Evolutionary conservation across 2,113 vertebrate species (phyloP), one percentile per base, ranked within the genome.

Genomic region (Apteryx mantelli): DNA sequence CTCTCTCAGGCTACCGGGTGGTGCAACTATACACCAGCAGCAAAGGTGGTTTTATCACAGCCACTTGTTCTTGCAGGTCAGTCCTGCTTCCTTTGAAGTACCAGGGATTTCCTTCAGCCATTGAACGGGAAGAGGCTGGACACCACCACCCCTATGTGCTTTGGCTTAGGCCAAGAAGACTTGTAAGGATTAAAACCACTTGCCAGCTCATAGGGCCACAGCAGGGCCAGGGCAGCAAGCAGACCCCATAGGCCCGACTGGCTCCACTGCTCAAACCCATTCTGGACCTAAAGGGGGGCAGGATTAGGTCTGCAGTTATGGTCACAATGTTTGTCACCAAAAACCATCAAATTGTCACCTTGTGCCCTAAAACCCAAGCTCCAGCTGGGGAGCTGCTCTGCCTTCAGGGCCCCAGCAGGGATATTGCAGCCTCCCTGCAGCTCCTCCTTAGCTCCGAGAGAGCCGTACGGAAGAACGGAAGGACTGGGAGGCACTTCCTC

Each of bases 381-480:
- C 21, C 58, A 52, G 40, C 22, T 80, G 30, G 20, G 36, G 26
- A 75, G 36, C 19, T 60, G 32, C 56, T 34, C 32, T 60, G 56
- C 56, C 56, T 60, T 17, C 56, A 60, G 56, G 32, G 30, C 56
- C 10, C 56, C 40, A 42, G 53, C 66, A 52, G 48, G 46, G 48
- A 21, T 53, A 64, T 34, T 65, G 19, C 0, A 0, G 44, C 60
- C n/a, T 86, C 32, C 48, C 9, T 3, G 4, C 79, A 88, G 75
- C 76, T 64, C 38, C 44, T 85, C 17, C 12, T 60, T 52, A 74
- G 56, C 52, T 44, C 79, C 2, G n/a, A 73, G n/a, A 40, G 52
- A 55, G 36, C 19, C 19, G 2, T 4, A 7, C 25, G 50, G 34
- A 88, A 1, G 2, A 61, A 28, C 5, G 5, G 36, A 92, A 85